phyloP scores from a whole-genome alignment of 1,140 invertebrate genomes.

The Drosophila melanica region DNA sequence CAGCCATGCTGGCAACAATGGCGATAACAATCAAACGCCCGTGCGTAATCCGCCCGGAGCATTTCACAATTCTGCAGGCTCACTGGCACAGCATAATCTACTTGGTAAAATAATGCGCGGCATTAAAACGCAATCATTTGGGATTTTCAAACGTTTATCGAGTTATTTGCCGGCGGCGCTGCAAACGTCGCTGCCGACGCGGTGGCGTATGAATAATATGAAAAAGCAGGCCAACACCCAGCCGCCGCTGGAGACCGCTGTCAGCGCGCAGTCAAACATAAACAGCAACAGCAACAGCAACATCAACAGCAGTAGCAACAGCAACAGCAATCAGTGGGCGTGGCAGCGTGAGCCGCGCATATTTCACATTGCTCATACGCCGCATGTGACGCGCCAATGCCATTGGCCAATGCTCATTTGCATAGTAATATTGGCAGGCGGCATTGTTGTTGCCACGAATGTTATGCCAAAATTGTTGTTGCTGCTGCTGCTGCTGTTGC shows the following conservation, averaged over 20 bases:
- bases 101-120: constrained; percentile 83
- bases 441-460: constrained; percentile 36
- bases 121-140: constrained; percentile 84
- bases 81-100: constrained; percentile 84
- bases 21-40: constrained; percentile 83
- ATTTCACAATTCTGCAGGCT: constrained; percentile 83
- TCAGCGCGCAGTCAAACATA: constrained; percentile 47
- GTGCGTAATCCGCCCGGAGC: constrained; percentile 84
- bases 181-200: constrained; percentile 41
- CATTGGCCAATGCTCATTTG: constrained; percentile 71
- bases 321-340: constrained; percentile 43
- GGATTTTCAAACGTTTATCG: constrained; percentile 84
- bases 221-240: constrained; percentile 45
- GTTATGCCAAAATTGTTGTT: constrained; percentile 39
- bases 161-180: constrained; percentile 68
- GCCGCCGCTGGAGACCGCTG: constrained; percentile 64
- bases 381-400: constrained; percentile 53
- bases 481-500: constrained; percentile 41
- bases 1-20: constrained; percentile 74
- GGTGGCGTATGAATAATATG: constrained; percentile 81
- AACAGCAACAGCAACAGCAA: constrained; percentile 23
- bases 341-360: constrained; percentile 54
- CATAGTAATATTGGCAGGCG: constrained; percentile 77
- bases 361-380: constrained; percentile 77
- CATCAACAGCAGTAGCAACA: constrained; percentile 21